These are phyloP conservation scores for Drosophila setifemur DNA, from an alignment of 1,140 invertebrate species.

Conservation along the genomic window DNA sequence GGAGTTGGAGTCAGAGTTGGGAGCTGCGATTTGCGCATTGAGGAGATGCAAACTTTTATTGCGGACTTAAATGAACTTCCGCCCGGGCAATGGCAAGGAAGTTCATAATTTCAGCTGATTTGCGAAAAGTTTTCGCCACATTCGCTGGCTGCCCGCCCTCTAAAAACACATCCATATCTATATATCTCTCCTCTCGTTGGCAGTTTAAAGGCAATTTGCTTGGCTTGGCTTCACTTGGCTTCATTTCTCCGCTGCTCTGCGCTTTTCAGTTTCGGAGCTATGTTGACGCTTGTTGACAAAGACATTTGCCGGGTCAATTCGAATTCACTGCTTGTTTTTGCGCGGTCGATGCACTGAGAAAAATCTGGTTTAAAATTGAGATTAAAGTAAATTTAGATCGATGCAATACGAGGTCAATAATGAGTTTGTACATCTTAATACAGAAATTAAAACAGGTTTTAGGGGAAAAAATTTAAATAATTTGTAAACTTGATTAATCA, in stretches of 20 bases:
- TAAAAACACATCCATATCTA: not conserved
- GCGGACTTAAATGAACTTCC: slow-evolving; percentile 81
- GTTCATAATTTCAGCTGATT: slow-evolving; percentile 81
- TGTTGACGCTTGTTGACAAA: slow-evolving; percentile 67
- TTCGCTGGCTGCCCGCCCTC: slow-evolving; percentile 17
- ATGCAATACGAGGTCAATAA: too few relatives aligned
- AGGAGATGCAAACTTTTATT: slow-evolving; percentile 77
- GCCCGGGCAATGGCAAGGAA: slow-evolving; percentile 64
- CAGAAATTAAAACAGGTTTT: too few relatives aligned
- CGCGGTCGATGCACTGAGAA: not conserved
- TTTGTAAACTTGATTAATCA: too few relatives aligned
- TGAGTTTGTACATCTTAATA: too few relatives aligned
- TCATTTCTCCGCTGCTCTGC: too few relatives aligned
- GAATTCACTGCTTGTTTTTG: slow-evolving; percentile 41
- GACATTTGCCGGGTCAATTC: slow-evolving; percentile 68
- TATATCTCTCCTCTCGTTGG: slow-evolving; percentile 26
- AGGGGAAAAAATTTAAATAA: too few relatives aligned
- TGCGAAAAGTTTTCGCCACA: slow-evolving; percentile 68
- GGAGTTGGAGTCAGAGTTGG: not conserved
- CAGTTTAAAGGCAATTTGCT: slow-evolving; percentile 68
- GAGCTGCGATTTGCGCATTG: slow-evolving; percentile 26
- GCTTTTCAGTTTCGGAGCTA: slow-evolving; percentile 25
- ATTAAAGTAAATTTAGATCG: too few relatives aligned
- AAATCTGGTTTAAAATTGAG: not conserved
- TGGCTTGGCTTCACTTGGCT: slow-evolving; percentile 52